phyloP scores from a whole-genome alignment of 2,797 vertebrate genomes.

The Cossypha caffra region DNA sequence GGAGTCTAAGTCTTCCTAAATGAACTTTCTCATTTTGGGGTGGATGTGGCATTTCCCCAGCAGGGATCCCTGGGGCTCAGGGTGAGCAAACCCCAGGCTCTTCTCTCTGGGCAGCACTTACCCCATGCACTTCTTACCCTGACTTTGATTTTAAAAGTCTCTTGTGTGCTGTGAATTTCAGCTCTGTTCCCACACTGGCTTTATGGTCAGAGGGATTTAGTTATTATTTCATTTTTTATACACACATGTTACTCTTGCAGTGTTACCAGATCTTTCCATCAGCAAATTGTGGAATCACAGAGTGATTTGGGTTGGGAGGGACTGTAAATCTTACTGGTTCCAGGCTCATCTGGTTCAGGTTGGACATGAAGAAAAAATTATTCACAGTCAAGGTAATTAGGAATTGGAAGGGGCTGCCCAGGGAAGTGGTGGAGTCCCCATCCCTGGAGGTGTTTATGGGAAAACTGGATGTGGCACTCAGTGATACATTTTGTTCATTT shows the following conservation, averaged over 20 bases:
- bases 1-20: background rate
- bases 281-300: background rate
- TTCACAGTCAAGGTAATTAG: background rate
- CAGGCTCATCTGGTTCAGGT: background rate
- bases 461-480: background rate
- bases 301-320: background rate
- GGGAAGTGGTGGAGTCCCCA: background rate
- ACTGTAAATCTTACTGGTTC: background rate
- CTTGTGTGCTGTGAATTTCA: background rate
- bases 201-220: background rate
- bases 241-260: rapidly evolving
- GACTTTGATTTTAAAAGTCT: background rate
- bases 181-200: background rate
- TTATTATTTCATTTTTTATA: background rate
- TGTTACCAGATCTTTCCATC: background rate
- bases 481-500: background rate
- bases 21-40: background rate
- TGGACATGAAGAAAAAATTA: background rate
- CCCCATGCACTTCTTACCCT: background rate
- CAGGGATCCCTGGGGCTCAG: background rate
- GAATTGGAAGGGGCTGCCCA: background rate
- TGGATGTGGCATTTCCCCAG: rapidly evolving
- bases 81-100: background rate
- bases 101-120: background rate
- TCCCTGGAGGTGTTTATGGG: background rate